phyloP scores from a whole-genome alignment of 2,888 invertebrate species.

The Agriopis aurantiaria region DNA sequence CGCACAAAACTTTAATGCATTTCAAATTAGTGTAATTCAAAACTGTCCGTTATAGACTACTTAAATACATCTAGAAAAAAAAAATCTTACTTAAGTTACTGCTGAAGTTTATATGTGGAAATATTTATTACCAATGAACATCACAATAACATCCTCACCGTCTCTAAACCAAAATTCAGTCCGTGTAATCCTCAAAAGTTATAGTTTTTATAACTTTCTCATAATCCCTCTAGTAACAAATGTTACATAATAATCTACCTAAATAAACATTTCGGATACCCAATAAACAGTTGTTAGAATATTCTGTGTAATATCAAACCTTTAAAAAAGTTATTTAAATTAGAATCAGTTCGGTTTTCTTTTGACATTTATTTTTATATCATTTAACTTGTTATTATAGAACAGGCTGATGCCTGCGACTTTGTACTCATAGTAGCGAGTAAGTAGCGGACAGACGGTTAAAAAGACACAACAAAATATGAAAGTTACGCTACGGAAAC shows the following conservation, averaged over 20 bases:
- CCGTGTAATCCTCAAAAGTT: constrained; percentile 22
- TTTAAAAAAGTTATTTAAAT: constrained; percentile 58
- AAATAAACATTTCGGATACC: constrained; percentile 38
- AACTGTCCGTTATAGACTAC: not conserved
- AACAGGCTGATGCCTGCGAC: too few relatives aligned
- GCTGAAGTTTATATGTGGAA: not conserved
- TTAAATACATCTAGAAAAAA: not conserved
- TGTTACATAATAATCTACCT: constrained; percentile 7
- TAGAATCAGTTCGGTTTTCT: constrained; percentile 52
- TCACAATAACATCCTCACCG: not conserved
- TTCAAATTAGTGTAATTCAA: not conserved
- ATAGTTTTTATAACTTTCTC: constrained; percentile 26
- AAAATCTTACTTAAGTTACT: not conserved
- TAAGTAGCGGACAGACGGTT: too few relatives aligned
- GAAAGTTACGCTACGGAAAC: too few relatives aligned
- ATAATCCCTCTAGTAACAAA: constrained; percentile 16
- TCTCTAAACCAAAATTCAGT: constrained; percentile 1
- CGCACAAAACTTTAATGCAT: too few relatives aligned
- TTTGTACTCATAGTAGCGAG: too few relatives aligned
- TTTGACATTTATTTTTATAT: constrained; percentile 54
- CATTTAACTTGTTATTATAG: constrained; percentile 46
- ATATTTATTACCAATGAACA: constrained; percentile 6
- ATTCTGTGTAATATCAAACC: constrained; percentile 51
- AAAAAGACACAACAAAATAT: too few relatives aligned
- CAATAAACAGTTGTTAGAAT: constrained; percentile 52